Percentiles rank a stretch among this genome's conserved stretches.
Evolutionary conservation across 2,888 invertebrate genomes (phyloP).

Genomic region (Drosophila seclusa): DNA sequence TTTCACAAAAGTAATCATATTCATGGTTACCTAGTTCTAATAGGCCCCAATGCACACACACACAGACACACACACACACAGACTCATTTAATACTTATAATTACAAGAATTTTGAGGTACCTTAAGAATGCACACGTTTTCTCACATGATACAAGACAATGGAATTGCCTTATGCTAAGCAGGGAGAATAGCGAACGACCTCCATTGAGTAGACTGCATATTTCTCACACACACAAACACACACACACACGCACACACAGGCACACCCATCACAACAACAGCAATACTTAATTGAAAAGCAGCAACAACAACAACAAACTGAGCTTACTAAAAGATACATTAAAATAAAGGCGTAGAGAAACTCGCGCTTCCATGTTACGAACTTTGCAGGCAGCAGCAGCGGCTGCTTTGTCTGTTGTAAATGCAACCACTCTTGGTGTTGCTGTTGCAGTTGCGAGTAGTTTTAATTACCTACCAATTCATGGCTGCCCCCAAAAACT

Average conservation of each 20-base stretch:
- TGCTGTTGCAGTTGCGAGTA: constrained; percentile 58
- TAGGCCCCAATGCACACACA: background rate
- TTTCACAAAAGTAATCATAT: constrained; percentile 12
- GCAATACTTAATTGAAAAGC: constrained; percentile 72
- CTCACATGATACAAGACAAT: constrained; percentile 71
- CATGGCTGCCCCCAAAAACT: constrained; percentile 61
- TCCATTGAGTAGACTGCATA: constrained; percentile 70
- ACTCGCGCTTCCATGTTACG: constrained; percentile 69
- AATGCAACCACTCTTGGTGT: constrained; percentile 40
- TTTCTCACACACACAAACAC: constrained; percentile 55
- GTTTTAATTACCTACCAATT: constrained; percentile 74
- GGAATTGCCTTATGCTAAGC: constrained; percentile 66
- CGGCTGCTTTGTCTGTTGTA: constrained; percentile 53
- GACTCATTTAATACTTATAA: constrained; percentile 36
- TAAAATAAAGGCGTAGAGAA: constrained; percentile 75
- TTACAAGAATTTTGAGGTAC: constrained; percentile 37
- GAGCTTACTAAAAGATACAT: constrained; percentile 70
- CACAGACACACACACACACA: constrained; percentile 1
- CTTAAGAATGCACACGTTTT: constrained; percentile 26
- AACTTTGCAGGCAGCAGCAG: constrained; percentile 27
- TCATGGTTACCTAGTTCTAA: constrained; percentile 39
- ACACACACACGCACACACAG: constrained; percentile 21
- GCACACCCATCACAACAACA: constrained; percentile 27
- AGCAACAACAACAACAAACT: constrained; percentile 26
- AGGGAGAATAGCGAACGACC: constrained; percentile 60